These are phyloP conservation scores for Ictalurus furcatus DNA, from an alignment of 2,113 vertebrate genomes.

Conservation along the genomic window DNA sequence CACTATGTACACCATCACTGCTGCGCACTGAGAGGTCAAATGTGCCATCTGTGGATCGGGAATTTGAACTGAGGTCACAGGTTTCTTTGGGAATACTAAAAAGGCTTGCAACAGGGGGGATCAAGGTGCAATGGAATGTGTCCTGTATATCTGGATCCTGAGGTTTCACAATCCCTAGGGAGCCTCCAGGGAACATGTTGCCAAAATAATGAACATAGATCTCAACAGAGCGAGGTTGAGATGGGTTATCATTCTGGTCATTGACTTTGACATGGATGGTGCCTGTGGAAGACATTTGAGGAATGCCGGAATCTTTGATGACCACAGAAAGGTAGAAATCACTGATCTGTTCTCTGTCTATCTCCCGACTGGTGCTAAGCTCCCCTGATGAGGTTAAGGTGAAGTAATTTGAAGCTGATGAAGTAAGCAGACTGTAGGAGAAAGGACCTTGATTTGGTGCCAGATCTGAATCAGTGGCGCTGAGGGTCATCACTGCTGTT, in stretches of 20 bases:
- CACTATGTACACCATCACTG: constrained; percentile 82
- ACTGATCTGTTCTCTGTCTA: constrained; percentile 91
- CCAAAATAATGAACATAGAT: constrained; percentile 93
- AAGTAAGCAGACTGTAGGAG: constrained; percentile 83
- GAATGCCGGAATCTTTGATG: constrained; percentile 88
- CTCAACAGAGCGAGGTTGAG: constrained; percentile 86
- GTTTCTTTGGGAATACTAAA: constrained; percentile 85
- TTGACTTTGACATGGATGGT: constrained; percentile 86
- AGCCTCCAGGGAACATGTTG: constrained; percentile 89
- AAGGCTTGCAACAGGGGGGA: constrained; percentile 82
- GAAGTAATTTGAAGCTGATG: constrained; percentile 87
- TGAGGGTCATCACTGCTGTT: constrained; percentile 81
- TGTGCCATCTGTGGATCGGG: constrained; percentile 84
- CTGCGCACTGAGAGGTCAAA: constrained; percentile 89
- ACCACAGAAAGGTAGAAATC: constrained; percentile 89
- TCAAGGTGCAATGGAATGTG: constrained; percentile 88
- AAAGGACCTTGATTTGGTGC: constrained; percentile 95
- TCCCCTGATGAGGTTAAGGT: constrained; percentile 83
- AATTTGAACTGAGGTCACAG: constrained; percentile 85
- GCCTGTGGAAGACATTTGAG: constrained; percentile 96
- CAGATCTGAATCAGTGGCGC: constrained; percentile 86
- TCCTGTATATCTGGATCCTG: constrained; percentile 92
- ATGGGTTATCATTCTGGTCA: constrained; percentile 96
- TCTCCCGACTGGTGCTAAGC: constrained; percentile 87
- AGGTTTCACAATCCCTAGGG: constrained; percentile 85